phyloP scores from a whole-genome alignment of 2,113 vertebrate genomes.

The Chamaea fasciata region DNA sequence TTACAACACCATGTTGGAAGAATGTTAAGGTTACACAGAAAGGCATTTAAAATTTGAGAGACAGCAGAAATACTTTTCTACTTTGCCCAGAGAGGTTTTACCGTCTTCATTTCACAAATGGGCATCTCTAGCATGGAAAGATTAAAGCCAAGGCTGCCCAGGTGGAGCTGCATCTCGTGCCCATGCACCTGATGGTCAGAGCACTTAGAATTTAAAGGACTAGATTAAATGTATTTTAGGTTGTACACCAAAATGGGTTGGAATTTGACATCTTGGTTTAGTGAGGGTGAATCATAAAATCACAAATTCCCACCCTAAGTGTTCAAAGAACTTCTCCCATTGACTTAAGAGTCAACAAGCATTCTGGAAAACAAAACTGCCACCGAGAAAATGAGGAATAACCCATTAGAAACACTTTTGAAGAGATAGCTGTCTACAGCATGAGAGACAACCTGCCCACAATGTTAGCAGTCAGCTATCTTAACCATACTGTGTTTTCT shows the following conservation, averaged over 20 bases:
- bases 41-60: not conserved
- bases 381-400: not conserved
- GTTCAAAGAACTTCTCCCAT: not conserved
- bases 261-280: not conserved
- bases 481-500: not conserved
- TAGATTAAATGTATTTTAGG: not conserved
- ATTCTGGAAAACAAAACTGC: not conserved
- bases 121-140: not conserved
- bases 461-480: accelerated
- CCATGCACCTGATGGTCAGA: not conserved
- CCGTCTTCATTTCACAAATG: not conserved
- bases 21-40: not conserved
- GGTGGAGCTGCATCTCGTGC: not conserved
- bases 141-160: not conserved
- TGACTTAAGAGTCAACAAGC: not conserved
- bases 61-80: not conserved
- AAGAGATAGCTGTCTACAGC: not conserved
- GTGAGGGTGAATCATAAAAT: not conserved
- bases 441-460: not conserved
- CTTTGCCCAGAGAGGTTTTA: not conserved
- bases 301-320: not conserved
- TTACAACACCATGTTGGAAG: not conserved
- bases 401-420: not conserved
- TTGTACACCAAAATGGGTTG: not conserved
- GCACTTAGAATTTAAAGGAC: not conserved